Evolutionary conservation across 1,140 invertebrate species (phyloP), one percentile per base, ranked within the genome.

Genomic region (Popillia japonica): DNA sequence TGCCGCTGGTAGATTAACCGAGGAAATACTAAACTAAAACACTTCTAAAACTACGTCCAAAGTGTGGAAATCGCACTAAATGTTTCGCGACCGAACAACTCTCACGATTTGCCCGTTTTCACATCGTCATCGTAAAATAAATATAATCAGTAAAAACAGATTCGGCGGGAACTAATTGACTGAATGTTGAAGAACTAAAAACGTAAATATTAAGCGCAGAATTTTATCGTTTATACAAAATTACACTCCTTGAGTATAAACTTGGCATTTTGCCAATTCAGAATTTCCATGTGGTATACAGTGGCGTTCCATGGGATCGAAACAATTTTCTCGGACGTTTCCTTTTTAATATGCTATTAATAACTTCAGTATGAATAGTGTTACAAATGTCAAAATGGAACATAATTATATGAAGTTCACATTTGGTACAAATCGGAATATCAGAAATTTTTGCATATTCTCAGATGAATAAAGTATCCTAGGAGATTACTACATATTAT

Each of bases 191-290:
- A 34, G 61, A 68, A 68, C 61, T 68, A 20, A 11, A 68, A 68
- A 68, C 20, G 61, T 68, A 68, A 68, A 68, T 68, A 68, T 68
- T 11, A 10, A 23, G 61, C 61, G 61, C 61, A 34, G 8, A 34
- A 68, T 68, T 68, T 68, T 68, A 68, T 68, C 61, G 61, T 68
- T 34, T 68, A 68, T 17, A n/a, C 61, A 68, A 34, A 68, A 68
- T 68, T 68, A 68, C 27, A 34, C 61, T 27, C 20, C 20, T 4
- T 22, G 8, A 27, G 61, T 68, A 20, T 68, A 68, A 68, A 27
- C 27, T 7, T 68, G 61, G 61, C 61, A 68, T 10, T 68, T 27
- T 68, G 61, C 61, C 61, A 68, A 22, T 22, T 14, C 7, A 11
- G 22, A 68, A 22, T 68, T 68, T 34, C 22, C 27, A 14, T 68